Base-by-base conservation (phyloP, 2,888 invertebrate species). In the Agelastica alni region DNA sequence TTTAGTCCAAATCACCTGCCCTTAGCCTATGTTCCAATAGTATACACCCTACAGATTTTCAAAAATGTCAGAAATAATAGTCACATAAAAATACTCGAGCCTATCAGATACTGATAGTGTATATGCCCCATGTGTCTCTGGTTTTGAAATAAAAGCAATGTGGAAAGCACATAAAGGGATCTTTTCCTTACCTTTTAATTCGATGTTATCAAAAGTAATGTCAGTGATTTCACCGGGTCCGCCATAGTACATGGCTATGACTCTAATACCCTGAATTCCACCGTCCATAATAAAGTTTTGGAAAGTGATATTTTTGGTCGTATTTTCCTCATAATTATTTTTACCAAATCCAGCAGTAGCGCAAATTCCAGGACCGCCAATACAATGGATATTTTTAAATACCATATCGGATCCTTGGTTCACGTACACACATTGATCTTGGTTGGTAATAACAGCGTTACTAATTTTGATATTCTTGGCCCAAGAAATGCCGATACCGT, bases 341-440 rank as follows among this genome's bases (percentile, higher is more conserved):
- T 1, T 1, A 30, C 30, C 18, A 18, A 47, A 47, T 13, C 47
- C 47, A 3, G 47, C 47, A 1, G 37, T 47, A 6, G 39, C 47
- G 13, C 47, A 47, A 16, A 47, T 47, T 9, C 47, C 47, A 9
- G 37, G 37, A 10, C 37, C 37, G 14, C 28, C 28, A 9, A 47
- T 30, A 30, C 47, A 47, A 10, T 39, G 47, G 12, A 47, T 37
- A 6, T 9, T 4, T 7, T 14, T 30, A 9, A 47, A 47, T 0
- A 10, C 3, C 47, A 47, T 47, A 4, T 47, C 12, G 13, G 47
- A 39, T 12, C 47, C 47, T 37, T 47, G 47, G 39, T 47, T 51
- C 9, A 51, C 42, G 12, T 51, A 43, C 7, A 51, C 5, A 32
- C 51, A 51, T 36, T 51, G 43, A 13, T 51, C 51, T 34, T 51